phyloP scores from a whole-genome alignment of 2,113 vertebrate genomes.

The Brachyhypopomus occidentalis region DNA sequence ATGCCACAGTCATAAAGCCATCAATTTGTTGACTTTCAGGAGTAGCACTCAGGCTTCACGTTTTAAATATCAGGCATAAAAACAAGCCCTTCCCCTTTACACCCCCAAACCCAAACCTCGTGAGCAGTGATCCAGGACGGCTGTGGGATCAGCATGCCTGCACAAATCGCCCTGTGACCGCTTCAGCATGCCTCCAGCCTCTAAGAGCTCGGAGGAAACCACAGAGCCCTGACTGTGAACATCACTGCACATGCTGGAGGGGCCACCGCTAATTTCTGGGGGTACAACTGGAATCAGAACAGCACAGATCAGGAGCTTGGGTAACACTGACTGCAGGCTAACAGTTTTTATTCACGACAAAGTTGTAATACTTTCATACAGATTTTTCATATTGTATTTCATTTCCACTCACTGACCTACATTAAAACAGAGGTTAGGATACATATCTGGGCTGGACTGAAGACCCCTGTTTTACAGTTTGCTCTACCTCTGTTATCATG shows the following conservation, averaged over 20 bases:
- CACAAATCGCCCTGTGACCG: conserved; percentile 10
- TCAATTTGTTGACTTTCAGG: not conserved
- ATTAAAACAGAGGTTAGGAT: no score
- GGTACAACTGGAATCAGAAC: no score
- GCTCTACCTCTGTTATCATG: no score
- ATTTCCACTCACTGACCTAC: no score
- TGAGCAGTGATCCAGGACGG: conserved; percentile 41
- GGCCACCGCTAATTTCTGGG: not conserved
- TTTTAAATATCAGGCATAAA: conserved; percentile 19
- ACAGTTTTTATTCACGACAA: no score
- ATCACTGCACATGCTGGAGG: not conserved
- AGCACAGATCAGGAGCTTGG: no score
- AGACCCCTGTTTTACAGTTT: no score
- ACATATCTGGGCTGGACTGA: no score
- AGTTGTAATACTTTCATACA: no score
- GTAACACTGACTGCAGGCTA: no score
- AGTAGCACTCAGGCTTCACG: conserved; percentile 1
- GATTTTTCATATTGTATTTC: no score
- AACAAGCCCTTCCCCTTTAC: not conserved
- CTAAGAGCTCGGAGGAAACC: not conserved
- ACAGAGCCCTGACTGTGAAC: not conserved
- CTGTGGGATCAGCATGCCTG: conserved; percentile 17
- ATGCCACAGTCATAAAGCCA: conserved; percentile 8
- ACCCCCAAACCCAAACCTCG: not conserved
- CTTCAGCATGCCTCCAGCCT: conserved; percentile 12